Conservation (phyloP, 1,140 invertebrate genomes). For the Hesperophylax magnus region DNA sequence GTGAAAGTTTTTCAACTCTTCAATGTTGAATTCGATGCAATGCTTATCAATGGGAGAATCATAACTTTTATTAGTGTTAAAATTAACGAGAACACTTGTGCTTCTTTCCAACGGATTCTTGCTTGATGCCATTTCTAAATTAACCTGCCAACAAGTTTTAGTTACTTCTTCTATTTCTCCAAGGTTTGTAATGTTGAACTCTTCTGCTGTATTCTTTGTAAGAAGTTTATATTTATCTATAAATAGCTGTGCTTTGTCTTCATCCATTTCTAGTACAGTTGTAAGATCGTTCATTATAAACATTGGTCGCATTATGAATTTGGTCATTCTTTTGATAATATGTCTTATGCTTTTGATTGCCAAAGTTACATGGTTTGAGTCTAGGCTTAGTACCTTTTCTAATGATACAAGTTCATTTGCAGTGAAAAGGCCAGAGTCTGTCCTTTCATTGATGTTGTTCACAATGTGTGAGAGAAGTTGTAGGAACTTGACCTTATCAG, state of each 20-base stretch:
- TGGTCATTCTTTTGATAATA: slow-evolving; percentile 51
- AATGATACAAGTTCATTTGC: slow-evolving; percentile 48
- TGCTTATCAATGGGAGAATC: slow-evolving; percentile 2
- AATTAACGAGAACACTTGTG: slow-evolving; percentile 42
- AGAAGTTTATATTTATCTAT: slow-evolving; percentile 43
- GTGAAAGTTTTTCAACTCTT: slow-evolving; percentile 38
- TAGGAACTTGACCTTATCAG: slow-evolving; percentile 49
- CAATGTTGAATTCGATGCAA: slow-evolving; percentile 28
- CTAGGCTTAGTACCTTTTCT: slow-evolving; percentile 53
- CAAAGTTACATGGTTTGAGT: slow-evolving; percentile 37
- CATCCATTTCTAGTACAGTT: slow-evolving; percentile 40
- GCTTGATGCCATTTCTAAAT: slow-evolving; percentile 48
- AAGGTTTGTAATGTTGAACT: slow-evolving; percentile 47
- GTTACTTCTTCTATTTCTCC: slow-evolving; percentile 44
- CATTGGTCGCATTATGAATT: slow-evolving; percentile 52
- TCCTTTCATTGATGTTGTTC: slow-evolving; percentile 19
- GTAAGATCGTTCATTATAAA: slow-evolving; percentile 44
- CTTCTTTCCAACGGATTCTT: slow-evolving; percentile 49
- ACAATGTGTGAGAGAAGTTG: slow-evolving; percentile 51
- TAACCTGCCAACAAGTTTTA: slow-evolving; percentile 49
- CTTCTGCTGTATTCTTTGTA: slow-evolving; percentile 42
- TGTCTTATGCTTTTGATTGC: slow-evolving; percentile 50
- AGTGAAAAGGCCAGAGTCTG: slow-evolving; percentile 48
- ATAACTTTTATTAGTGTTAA: slow-evolving; percentile 42
- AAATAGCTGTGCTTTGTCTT: slow-evolving; percentile 51